Conservation (phyloP, 1,140 invertebrate genomes). For the Nebria ingens region DNA sequence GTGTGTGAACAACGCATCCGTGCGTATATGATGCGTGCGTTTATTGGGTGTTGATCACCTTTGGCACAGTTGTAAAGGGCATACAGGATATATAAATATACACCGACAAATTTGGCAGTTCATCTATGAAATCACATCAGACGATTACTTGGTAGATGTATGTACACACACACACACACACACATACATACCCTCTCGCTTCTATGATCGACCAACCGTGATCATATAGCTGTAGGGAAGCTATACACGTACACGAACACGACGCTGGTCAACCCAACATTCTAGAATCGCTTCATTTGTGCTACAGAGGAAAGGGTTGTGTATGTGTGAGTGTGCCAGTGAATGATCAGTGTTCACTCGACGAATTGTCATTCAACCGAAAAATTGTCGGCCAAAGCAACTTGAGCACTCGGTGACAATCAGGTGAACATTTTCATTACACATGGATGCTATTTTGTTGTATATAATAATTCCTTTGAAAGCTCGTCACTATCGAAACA, state of each 20-base stretch:
- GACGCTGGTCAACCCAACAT: not conserved
- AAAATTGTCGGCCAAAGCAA: slow-evolving; percentile 5
- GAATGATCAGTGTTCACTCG: not conserved
- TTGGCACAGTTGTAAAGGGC: not conserved
- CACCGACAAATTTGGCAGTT: slow-evolving; percentile 20
- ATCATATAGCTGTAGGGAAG: not conserved
- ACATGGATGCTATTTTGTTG: no score
- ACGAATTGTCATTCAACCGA: not conserved
- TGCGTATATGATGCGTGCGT: not conserved
- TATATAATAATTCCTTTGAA: no score
- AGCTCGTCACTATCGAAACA: no score
- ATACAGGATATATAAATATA: slow-evolving; percentile 2
- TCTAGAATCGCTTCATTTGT: not conserved
- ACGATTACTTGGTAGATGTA: slow-evolving; percentile 27
- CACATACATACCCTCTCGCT: no score
- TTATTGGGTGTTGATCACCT: not conserved
- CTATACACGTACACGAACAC: not conserved
- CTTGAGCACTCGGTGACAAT: not conserved
- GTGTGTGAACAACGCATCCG: no score
- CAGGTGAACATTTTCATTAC: no score
- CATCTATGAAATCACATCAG: slow-evolving; percentile 31
- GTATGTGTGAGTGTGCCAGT: no score
- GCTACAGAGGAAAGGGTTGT: not conserved
- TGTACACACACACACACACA: no score
- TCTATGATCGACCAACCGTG: not conserved